A percentile compares a stretch with the other conserved stretches of the same genome.
These are phyloP conservation scores for Ruditapes philippinarum DNA, from an alignment of 1,140 invertebrate species.

Conservation along the genomic window DNA sequence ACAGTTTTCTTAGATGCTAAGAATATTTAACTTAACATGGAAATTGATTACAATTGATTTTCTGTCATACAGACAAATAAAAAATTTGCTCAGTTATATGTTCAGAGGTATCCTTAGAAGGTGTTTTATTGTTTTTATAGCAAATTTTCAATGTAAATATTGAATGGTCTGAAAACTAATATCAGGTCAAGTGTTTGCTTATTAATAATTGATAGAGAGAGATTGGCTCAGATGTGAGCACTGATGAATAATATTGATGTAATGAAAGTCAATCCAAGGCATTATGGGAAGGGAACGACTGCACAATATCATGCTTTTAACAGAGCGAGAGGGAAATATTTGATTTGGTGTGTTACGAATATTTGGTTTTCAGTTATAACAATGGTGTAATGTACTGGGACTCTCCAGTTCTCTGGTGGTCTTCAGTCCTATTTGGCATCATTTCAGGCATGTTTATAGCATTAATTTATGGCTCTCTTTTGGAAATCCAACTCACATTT, in stretches of 20 bases:
- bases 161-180: conserved; percentile 14
- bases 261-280: too few relatives aligned
- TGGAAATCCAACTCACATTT: too few relatives aligned
- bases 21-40: conserved; percentile 34
- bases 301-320: too few relatives aligned
- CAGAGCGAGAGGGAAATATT: too few relatives aligned
- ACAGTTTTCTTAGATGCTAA: conserved; percentile 37
- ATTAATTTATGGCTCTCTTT: too few relatives aligned
- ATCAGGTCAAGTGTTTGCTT: background rate
- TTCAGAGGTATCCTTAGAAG: background rate
- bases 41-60: conserved; percentile 46
- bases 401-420: too few relatives aligned
- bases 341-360: too few relatives aligned
- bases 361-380: too few relatives aligned
- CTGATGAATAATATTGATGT: background rate
- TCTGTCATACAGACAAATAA: conserved; percentile 12
- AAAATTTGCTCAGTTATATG: background rate
- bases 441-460: too few relatives aligned
- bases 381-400: too few relatives aligned
- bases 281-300: too few relatives aligned
- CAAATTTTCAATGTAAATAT: background rate
- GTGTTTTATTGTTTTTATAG: conserved; percentile 8
- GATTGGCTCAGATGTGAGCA: background rate
- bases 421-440: too few relatives aligned
- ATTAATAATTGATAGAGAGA: background rate